phyloP scores from a whole-genome alignment of 2,888 invertebrate genomes.

The Drosophila rellima region DNA sequence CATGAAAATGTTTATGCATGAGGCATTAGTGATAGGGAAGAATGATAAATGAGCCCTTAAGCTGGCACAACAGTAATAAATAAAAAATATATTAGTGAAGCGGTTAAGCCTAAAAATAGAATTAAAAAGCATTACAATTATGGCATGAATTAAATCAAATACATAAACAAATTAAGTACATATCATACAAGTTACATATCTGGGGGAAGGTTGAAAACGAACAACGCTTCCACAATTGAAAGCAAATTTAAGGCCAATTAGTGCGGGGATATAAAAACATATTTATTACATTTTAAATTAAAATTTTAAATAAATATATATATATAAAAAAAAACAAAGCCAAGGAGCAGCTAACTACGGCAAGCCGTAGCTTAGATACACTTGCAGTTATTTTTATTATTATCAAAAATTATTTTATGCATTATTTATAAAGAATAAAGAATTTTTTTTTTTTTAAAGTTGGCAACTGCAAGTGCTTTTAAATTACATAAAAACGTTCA shows the following conservation, averaged over 20 bases:
- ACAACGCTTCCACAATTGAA: slow-evolving; percentile 40
- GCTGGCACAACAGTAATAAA: slow-evolving; percentile 23
- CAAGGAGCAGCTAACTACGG: slow-evolving; percentile 26
- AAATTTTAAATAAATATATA: slow-evolving; percentile 14
- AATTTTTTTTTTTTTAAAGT: too few relatives aligned
- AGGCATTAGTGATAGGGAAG: slow-evolving; percentile 16
- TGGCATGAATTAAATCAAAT: slow-evolving; percentile 17
- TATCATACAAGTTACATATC: slow-evolving; percentile 14
- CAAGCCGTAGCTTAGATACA: slow-evolving; percentile 28
- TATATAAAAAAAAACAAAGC: slow-evolving; percentile 8
- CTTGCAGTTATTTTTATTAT: slow-evolving; percentile 37
- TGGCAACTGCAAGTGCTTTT: slow-evolving; percentile 39
- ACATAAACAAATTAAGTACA: slow-evolving; percentile 16
- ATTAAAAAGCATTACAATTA: slow-evolving; percentile 45
- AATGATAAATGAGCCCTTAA: slow-evolving; percentile 20
- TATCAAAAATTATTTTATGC: background rate
- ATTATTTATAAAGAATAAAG: too few relatives aligned
- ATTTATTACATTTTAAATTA: slow-evolving; percentile 55
- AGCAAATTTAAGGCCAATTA: slow-evolving; percentile 71
- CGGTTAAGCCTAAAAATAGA: slow-evolving; percentile 13
- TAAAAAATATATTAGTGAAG: slow-evolving; percentile 41
- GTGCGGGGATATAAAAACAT: slow-evolving; percentile 65
- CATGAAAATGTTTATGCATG: slow-evolving; percentile 39
- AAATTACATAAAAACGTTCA: slow-evolving; percentile 19
- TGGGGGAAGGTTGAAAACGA: slow-evolving; percentile 16